Conservation (phyloP, 2,888 invertebrate genomes). For the Petrolisthes cinctipes region DNA sequence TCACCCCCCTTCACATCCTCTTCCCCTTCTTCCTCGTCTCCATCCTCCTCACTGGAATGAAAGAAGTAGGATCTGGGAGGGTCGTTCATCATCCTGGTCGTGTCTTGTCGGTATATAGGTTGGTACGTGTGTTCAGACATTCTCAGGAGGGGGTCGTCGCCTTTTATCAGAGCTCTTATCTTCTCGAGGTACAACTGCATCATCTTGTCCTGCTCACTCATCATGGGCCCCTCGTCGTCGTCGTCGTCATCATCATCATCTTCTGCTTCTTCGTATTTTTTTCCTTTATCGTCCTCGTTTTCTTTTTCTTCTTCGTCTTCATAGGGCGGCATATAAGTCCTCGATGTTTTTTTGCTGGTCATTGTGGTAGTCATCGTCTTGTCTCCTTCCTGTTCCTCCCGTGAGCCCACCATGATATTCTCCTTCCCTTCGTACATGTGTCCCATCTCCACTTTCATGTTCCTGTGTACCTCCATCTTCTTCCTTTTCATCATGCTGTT, state of each 20-base stretch:
- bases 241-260: neutral
- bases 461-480: neutral
- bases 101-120: neutral
- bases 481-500: neutral
- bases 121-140: neutral
- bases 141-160: neutral
- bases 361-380: neutral
- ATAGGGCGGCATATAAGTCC: neutral
- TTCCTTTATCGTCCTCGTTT: neutral
- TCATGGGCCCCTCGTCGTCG: too few relatives aligned
- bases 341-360: neutral
- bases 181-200: neutral
- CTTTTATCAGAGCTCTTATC: neutral
- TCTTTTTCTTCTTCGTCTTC: neutral
- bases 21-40: neutral
- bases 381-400: neutral
- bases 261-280: neutral
- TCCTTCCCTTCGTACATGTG: neutral
- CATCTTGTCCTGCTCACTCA: neutral
- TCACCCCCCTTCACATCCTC: neutral
- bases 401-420: neutral
- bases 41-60: neutral
- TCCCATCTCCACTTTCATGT: conserved; percentile 2
- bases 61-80: neutral
- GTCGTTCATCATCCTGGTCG: neutral